Evolutionary conservation across 2,113 vertebrate genomes (phyloP), one percentile per base, ranked within the genome.

Genomic region (Isichthys henryi): DNA sequence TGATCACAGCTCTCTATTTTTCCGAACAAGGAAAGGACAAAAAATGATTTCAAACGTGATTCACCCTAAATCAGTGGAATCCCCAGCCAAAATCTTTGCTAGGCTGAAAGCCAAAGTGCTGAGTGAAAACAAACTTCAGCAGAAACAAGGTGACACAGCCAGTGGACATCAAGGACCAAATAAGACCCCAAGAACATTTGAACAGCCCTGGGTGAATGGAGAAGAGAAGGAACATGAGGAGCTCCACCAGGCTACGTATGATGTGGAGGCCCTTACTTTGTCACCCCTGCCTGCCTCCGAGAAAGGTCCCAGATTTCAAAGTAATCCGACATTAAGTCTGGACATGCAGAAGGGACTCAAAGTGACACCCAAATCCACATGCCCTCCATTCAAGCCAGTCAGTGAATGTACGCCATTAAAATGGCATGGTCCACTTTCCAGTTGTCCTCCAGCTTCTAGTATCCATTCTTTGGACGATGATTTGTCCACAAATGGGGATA

Each of bases 31-130:
- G 43, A 49, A 88, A 39, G 19, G 1, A 5, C 88, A 52, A 15
- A 46, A 84, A 2, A 1, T 9, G 62, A 11, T 50, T 27, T 52
- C 87, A 19, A 48, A 27, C 11, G 0, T 50, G 31, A 52, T 39
- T 11, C 58, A 53, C 10, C 27, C 31, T 21, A 15, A 86, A 10
- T 13, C 11, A 9, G 39, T 86, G 31, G 93, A 95, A 46, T 95
- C 96, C 21, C 96, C 96, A 0, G 95, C 95, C 1, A 96, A 95
- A 88, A 89, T 95, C 1, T 96, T 96, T 83, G 95, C 96, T 0
- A 93, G 92, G 70, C 89, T 96, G 3, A 96, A 96, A 87, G 93
- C 93, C 1, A 95, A 93, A 91, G 92, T 95, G 5, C 89, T 92
- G 48, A 91, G 27, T 39, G 31, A 15, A 88, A 91, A 39, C 90